A percentile compares a stretch with the other conserved stretches of the same genome.
phyloP scores from a whole-genome alignment of 2,888 invertebrate species.

The Acleris cristana region DNA sequence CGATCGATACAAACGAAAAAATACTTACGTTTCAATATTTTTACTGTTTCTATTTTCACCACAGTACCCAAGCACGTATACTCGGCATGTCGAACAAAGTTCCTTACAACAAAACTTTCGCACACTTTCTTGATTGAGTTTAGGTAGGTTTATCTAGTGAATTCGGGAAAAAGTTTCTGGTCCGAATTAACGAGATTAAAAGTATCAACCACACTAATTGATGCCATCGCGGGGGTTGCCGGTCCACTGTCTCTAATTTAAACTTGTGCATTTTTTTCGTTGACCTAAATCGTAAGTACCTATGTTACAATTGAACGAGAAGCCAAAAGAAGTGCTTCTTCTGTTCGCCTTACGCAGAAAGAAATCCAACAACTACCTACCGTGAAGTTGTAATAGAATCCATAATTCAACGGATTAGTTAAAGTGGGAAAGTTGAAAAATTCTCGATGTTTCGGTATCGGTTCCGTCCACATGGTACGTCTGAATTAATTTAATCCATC shows the following conservation, averaged over 20 bases:
- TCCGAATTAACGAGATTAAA: conserved; percentile 34
- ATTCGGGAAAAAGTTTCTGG: conserved; percentile 34
- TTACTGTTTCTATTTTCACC: conserved; percentile 11
- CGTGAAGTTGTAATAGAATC: too few relatives aligned
- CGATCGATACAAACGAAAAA: too few relatives aligned
- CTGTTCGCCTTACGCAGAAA: too few relatives aligned
- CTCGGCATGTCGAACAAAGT: conserved; percentile 30
- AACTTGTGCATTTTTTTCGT: conserved; percentile 20
- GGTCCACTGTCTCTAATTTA: conserved; percentile 26
- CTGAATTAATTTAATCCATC: too few relatives aligned
- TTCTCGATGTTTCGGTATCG: too few relatives aligned
- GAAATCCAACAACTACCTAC: too few relatives aligned
- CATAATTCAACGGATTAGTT: too few relatives aligned
- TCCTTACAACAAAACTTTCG: conserved; percentile 36
- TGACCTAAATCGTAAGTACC: not conserved
- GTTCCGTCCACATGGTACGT: too few relatives aligned
- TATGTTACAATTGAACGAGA: too few relatives aligned
- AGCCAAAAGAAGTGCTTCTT: too few relatives aligned
- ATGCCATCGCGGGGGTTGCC: conserved; percentile 32
- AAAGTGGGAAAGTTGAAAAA: too few relatives aligned
- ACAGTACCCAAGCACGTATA: conserved; percentile 24
- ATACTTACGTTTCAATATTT: not conserved
- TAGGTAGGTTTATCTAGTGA: conserved; percentile 35
- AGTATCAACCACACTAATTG: conserved; percentile 37
- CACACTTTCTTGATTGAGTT: conserved; percentile 37